Conservation (phyloP, 2,113 vertebrate genomes). For the Parotia lawesii region DNA sequence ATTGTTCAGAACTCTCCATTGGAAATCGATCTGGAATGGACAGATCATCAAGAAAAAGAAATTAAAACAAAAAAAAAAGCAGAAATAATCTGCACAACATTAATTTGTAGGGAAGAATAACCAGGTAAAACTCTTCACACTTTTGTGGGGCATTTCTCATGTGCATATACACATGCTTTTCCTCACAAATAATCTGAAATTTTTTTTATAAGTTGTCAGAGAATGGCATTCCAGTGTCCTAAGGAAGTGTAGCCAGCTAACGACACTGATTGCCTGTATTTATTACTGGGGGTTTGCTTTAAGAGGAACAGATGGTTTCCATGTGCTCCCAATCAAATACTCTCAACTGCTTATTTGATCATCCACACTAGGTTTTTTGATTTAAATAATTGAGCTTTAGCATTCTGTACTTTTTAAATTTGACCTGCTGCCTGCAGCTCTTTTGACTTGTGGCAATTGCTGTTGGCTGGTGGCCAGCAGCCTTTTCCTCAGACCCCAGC, state of each 20-base stretch:
- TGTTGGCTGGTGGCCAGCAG: constrained; percentile 34
- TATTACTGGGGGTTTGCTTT: constrained; percentile 46
- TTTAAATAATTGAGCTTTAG: constrained; percentile 67
- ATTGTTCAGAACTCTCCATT: background rate
- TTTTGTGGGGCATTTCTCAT: background rate
- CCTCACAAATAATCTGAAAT: background rate
- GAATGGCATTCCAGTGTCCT: background rate
- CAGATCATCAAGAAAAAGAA: background rate
- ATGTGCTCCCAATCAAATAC: constrained; percentile 64
- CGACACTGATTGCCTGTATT: constrained; percentile 5
- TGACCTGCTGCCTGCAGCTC: constrained; percentile 49
- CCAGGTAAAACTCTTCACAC: background rate
- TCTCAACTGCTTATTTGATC: constrained; percentile 68
- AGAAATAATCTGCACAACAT: background rate
- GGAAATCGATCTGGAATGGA: background rate
- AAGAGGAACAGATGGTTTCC: constrained; percentile 66
- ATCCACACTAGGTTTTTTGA: constrained; percentile 51
- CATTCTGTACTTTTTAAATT: constrained; percentile 56
- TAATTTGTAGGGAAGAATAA: background rate
- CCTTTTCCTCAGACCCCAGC: background rate
- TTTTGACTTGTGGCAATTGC: constrained; percentile 19
- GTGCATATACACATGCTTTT: background rate
- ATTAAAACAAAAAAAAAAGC: background rate
- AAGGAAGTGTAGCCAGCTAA: background rate
- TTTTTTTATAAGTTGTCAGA: background rate